Conservation (phyloP, 2,113 vertebrate genomes). For the Nasalis larvatus region DNA sequence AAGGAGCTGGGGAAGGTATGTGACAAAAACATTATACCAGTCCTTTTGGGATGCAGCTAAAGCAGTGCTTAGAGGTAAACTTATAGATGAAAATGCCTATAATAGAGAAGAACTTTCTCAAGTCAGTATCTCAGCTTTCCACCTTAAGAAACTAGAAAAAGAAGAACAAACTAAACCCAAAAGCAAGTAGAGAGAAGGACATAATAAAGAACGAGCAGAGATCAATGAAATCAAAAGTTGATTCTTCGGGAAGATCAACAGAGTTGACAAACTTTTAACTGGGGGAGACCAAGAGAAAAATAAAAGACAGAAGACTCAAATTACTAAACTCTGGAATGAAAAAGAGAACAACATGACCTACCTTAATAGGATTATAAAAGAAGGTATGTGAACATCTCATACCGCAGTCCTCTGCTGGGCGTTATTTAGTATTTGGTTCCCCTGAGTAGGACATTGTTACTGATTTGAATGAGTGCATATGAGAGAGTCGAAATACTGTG, state of each 20-base stretch:
- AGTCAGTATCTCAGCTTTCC: neutral
- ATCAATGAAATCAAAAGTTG: neutral
- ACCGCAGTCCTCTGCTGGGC: neutral
- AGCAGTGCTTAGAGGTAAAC: neutral
- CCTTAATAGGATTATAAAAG: neutral
- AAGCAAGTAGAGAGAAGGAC: neutral
- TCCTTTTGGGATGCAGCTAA: neutral
- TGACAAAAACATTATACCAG: neutral
- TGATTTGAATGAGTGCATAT: neutral
- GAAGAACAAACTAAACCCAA: neutral
- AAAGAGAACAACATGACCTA: neutral
- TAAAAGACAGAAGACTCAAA: neutral
- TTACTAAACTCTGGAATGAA: neutral
- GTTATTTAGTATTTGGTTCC: neutral
- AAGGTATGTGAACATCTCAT: neutral
- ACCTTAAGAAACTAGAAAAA: constrained; percentile 12
- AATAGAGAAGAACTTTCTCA: constrained; percentile 3
- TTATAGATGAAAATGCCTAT: constrained; percentile 19
- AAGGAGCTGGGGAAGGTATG: constrained; percentile 57
- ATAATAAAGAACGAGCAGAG: neutral
- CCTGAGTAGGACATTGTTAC: neutral
- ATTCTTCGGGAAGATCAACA: constrained; percentile 19
- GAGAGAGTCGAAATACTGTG: neutral
- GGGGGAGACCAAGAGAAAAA: neutral
- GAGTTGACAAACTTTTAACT: neutral